These are phyloP conservation scores for Lepidonotus clava DNA, from an alignment of 2,888 invertebrate genomes.

Conservation along the genomic window DNA sequence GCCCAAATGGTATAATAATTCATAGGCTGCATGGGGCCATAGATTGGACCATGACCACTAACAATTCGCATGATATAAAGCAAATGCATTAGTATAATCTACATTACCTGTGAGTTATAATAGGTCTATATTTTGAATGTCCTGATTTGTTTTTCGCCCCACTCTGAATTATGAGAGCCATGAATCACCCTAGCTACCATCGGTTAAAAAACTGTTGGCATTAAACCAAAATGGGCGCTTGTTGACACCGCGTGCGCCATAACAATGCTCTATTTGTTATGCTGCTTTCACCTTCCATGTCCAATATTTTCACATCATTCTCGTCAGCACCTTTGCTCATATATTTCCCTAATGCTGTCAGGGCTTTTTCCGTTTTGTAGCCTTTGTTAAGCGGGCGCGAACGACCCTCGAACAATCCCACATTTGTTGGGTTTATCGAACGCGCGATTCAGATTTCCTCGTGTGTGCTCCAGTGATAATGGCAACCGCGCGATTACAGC, in stretches of 20 bases:
- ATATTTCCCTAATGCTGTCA: constrained; percentile 41
- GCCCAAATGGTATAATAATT: no score
- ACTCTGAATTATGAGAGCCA: no score
- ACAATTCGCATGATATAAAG: no score
- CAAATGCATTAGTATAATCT: no score
- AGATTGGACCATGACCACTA: no score
- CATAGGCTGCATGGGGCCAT: no score
- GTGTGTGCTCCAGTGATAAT: constrained; percentile 38
- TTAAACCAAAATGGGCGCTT: neutral
- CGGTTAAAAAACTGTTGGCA: no score
- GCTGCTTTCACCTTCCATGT: constrained; percentile 1
- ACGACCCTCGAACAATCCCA: neutral
- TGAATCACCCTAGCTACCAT: no score
- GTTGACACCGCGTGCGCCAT: neutral
- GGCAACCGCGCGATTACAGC: neutral
- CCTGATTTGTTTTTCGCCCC: no score
- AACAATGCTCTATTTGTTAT: constrained; percentile 38
- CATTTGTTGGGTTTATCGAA: constrained; percentile 48
- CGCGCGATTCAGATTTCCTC: constrained; percentile 40
- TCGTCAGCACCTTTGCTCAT: constrained; percentile 46
- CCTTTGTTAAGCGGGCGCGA: constrained; percentile 25
- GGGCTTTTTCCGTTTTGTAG: constrained; percentile 31
- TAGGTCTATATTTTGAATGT: no score
- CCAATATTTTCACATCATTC: constrained; percentile 46
- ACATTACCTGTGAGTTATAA: no score